A percentile compares a stretch with the other conserved stretches of the same genome.
Conservation (phyloP, 2,888 invertebrate genomes). For the Drosophila anomelani region DNA sequence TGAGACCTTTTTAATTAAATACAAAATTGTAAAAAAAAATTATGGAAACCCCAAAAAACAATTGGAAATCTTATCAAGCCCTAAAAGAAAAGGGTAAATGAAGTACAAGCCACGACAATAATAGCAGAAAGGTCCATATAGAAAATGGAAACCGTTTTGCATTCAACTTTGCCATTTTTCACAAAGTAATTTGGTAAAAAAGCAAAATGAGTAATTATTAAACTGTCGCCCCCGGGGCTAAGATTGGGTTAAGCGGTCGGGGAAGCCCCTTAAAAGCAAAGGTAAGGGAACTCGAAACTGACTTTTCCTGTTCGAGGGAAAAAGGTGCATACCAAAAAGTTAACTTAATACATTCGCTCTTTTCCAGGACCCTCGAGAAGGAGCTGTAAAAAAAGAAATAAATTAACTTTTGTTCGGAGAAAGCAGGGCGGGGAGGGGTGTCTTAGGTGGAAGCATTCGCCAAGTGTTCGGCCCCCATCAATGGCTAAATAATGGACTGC, state of each 20-base stretch:
- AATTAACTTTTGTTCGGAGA: conserved; percentile 52
- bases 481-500: conserved; percentile 72
- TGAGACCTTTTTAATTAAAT: conserved; percentile 13
- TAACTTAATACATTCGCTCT: conserved; percentile 13
- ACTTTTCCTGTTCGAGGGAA: conserved; percentile 11
- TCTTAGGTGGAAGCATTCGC: conserved; percentile 14
- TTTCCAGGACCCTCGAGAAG: neutral
- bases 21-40: conserved; percentile 3
- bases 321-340: conserved; percentile 42
- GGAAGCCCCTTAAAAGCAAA: conserved; percentile 26
- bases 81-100: conserved; percentile 35
- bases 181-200: conserved; percentile 72
- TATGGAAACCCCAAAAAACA: conserved; percentile 16
- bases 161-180: conserved; percentile 51
- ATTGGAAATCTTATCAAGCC: conserved; percentile 38
- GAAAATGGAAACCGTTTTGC: conserved; percentile 53
- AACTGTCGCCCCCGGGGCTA: conserved; percentile 38
- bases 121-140: conserved; percentile 25
- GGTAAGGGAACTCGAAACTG: conserved; percentile 21
- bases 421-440: neutral
- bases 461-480: conserved; percentile 42
- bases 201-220: conserved; percentile 73
- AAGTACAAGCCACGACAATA: conserved; percentile 10
- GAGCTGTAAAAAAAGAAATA: conserved; percentile 30
- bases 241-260: conserved; percentile 20